These are phyloP conservation scores for Terrapene triunguis DNA, from an alignment of 2,113 vertebrate species.

Conservation along the genomic window DNA sequence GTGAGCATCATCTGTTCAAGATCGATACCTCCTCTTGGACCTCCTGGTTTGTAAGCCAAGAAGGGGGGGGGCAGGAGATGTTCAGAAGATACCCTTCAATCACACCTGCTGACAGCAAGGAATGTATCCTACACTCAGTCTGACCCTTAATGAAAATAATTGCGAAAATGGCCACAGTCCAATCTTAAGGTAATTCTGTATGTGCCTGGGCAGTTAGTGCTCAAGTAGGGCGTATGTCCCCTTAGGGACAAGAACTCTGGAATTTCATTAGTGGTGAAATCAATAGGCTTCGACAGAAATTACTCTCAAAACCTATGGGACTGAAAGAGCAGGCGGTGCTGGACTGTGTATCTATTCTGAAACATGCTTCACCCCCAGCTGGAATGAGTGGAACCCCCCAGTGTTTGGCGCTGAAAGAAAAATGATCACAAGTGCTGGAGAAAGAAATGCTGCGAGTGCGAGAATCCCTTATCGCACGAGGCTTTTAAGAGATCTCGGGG, in stretches of 20 bases:
- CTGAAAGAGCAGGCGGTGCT: not conserved
- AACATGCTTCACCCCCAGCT: not conserved
- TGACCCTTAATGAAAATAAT: not conserved
- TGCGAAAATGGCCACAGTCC: not conserved
- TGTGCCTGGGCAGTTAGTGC: not conserved
- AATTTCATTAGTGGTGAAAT: not conserved
- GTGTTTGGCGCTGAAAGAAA: not conserved
- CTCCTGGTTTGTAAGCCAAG: not conserved
- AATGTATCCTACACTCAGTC: not conserved
- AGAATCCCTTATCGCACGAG: not conserved
- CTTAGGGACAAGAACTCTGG: not conserved
- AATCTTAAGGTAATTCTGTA: not conserved
- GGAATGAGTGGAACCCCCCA: not conserved
- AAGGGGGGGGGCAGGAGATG: not conserved
- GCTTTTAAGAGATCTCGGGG: accelerated
- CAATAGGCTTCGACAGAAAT: not conserved
- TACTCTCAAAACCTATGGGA: not conserved
- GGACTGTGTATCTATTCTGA: not conserved
- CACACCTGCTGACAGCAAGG: not conserved
- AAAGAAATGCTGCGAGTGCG: accelerated
- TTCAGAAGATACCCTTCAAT: not conserved
- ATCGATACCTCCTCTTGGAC: not conserved
- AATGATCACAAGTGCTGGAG: not conserved
- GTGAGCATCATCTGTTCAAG: not conserved
- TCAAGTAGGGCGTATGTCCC: not conserved